phyloP scores from a whole-genome alignment of 2,888 invertebrate genomes.

The Sminthurinus aureus region DNA sequence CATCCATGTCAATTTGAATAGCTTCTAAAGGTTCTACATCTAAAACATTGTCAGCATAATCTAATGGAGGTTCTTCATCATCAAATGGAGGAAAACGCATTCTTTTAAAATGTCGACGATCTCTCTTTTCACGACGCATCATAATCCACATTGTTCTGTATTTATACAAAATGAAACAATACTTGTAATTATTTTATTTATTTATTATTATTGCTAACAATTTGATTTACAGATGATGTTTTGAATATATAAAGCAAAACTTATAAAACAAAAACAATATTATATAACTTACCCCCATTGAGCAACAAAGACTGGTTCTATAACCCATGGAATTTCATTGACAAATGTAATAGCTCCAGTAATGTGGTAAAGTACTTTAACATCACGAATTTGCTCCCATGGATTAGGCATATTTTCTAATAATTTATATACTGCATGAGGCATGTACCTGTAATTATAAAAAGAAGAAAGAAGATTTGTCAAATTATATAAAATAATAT shows the following conservation, averaged over 20 bases:
- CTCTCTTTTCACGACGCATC: conserved; percentile 99
- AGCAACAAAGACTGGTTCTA: conserved; percentile 98
- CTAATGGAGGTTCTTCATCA: conserved; percentile 98
- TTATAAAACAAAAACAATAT: not conserved
- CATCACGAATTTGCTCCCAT: conserved; percentile 99
- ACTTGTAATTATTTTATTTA: not conserved
- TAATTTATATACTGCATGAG: conserved; percentile 98
- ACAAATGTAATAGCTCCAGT: conserved; percentile 99
- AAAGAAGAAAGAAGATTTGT: too few relatives aligned
- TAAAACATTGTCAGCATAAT: conserved; percentile 98
- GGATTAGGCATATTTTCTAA: conserved; percentile 99
- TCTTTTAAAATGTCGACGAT: conserved; percentile 97
- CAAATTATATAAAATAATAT: too few relatives aligned
- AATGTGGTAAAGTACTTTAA: conserved; percentile 96
- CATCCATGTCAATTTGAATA: conserved; percentile 96
- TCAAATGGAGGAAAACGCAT: conserved; percentile 99
- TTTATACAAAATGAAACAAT: not conserved
- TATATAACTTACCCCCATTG: conserved; percentile 89
- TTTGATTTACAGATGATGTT: not conserved
- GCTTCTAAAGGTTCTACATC: conserved; percentile 99
- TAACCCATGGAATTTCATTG: conserved; percentile 99
- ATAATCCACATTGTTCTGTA: conserved; percentile 99
- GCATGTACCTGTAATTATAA: conserved; percentile 92
- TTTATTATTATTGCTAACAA: not conserved
- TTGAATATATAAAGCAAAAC: not conserved